Percentiles rank a stretch among this genome's conserved stretches.
These are phyloP conservation scores for Andrena trimmerana DNA, from an alignment of 2,888 invertebrate species.

Conservation along the genomic window DNA sequence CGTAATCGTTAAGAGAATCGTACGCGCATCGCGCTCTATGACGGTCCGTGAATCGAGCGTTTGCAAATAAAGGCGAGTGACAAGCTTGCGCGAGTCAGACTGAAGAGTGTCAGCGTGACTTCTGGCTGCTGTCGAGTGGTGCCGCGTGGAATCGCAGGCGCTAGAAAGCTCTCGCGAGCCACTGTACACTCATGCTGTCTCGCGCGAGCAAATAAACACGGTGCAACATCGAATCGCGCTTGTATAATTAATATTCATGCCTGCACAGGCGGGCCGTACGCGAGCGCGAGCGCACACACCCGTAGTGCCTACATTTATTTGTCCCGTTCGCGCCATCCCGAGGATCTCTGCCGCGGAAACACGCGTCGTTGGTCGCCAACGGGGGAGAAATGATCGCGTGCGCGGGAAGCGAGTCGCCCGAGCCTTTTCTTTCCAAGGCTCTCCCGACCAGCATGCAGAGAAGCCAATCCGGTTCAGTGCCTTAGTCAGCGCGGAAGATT, in stretches of 20 bases:
- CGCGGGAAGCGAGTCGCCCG: not conserved
- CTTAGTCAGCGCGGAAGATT: constrained; percentile 55
- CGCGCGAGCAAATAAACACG: not conserved
- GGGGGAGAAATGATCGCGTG: not conserved
- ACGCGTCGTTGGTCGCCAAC: not conserved
- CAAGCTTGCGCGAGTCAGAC: no score
- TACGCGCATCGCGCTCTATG: constrained; percentile 13
- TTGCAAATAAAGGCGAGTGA: not conserved
- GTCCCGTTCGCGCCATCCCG: constrained; percentile 32
- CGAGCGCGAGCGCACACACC: constrained; percentile 18
- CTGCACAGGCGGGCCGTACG: constrained; percentile 7
- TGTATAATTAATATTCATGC: constrained; percentile 17
- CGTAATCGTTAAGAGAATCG: constrained; percentile 55
- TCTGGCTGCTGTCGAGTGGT: not conserved
- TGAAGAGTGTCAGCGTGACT: not conserved
- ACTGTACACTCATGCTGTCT: not conserved
- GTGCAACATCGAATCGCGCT: not conserved
- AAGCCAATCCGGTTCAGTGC: constrained; percentile 58
- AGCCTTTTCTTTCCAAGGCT: constrained; percentile 14
- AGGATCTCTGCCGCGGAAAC: constrained; percentile 5
- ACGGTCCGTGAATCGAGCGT: not conserved
- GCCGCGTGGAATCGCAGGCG: not conserved
- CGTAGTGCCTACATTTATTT: constrained; percentile 56
- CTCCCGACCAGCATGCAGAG: constrained; percentile 37
- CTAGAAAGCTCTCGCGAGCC: constrained; percentile 1